Conservation (phyloP, 2,113 vertebrate genomes). For the Xenus cinereus region DNA sequence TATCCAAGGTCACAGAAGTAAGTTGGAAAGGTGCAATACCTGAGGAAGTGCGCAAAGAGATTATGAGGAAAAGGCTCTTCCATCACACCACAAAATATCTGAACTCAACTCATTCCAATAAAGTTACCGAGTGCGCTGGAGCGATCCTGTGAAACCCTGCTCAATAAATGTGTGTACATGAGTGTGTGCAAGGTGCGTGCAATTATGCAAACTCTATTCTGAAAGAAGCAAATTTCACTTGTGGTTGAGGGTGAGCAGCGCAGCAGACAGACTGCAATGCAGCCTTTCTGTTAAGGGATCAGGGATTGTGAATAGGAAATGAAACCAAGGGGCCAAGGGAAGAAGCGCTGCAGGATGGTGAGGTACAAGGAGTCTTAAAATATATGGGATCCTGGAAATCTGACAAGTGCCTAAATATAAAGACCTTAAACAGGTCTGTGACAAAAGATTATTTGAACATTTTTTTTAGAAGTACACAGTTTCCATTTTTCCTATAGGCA, state of each 20-base stretch:
- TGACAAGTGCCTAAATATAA: neutral
- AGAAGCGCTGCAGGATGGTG: neutral
- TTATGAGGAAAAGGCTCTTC: neutral
- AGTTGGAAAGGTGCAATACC: neutral
- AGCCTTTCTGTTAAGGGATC: neutral
- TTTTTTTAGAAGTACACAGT: neutral
- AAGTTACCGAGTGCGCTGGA: neutral
- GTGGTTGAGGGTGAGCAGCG: neutral
- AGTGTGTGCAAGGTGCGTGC: neutral
- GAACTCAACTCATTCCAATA: neutral
- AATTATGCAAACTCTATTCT: neutral
- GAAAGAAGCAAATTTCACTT: neutral
- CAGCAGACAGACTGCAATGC: neutral
- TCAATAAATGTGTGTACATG: neutral
- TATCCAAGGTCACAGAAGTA: neutral
- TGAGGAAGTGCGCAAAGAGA: neutral
- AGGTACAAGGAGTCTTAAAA: neutral
- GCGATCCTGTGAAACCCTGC: neutral
- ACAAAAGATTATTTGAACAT: neutral
- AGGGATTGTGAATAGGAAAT: neutral
- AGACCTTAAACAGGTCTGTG: neutral
- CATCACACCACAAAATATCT: neutral
- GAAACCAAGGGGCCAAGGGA: neutral
- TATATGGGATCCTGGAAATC: neutral
- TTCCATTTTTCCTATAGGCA: neutral